Evolutionary conservation across 2,113 vertebrate genomes (phyloP).

Genomic region (Sylvietta virens): DNA sequence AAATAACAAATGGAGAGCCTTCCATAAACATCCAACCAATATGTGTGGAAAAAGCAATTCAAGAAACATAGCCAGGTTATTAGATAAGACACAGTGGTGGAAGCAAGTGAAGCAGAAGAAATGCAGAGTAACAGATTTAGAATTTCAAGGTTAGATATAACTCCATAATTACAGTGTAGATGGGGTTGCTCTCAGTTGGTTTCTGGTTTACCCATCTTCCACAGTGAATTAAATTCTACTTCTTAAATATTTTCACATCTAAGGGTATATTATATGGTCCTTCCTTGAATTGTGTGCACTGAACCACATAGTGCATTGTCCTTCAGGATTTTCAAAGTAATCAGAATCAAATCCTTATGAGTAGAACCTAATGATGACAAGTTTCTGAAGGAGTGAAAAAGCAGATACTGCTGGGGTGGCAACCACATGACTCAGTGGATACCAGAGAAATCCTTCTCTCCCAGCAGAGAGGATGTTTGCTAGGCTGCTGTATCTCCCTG

Average conservation of each 20-base stretch:
- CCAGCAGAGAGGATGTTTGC: background rate
- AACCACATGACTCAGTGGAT: background rate
- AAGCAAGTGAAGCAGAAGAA: slow-evolving; percentile 1
- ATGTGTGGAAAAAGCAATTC: background rate
- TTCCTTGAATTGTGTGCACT: background rate
- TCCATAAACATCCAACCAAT: background rate
- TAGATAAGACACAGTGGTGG: background rate
- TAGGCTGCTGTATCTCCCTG: background rate
- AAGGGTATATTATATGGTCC: background rate
- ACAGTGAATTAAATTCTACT: slow-evolving; percentile 3
- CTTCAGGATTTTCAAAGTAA: slow-evolving; percentile 9
- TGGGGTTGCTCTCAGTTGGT: background rate
- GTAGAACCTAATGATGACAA: background rate
- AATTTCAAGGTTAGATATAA: slow-evolving; percentile 1
- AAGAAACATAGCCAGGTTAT: background rate
- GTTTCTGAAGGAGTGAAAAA: background rate
- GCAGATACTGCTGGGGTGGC: background rate
- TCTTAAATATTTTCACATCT: slow-evolving; percentile 4
- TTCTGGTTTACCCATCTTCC: background rate
- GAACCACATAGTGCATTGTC: background rate
- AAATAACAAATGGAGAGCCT: background rate
- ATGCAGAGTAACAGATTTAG: background rate
- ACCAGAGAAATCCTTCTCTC: background rate
- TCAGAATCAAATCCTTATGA: background rate
- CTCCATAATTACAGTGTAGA: background rate